Evolutionary conservation across 2,888 invertebrate genomes (phyloP).

Genomic region (Autographa gamma): DNA sequence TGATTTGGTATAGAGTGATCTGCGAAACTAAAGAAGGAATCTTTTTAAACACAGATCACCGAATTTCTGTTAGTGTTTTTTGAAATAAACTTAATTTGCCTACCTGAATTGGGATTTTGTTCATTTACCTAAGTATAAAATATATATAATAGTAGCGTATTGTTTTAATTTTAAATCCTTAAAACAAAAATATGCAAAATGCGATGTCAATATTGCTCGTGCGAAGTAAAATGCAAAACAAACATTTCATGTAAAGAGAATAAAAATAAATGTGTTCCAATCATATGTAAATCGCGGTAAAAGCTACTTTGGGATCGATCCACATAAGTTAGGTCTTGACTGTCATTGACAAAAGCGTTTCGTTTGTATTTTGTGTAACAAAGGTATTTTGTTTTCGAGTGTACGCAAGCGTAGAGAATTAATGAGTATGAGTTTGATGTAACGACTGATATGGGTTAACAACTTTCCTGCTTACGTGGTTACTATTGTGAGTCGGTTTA

Average conservation of each 20-base stretch:
- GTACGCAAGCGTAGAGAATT: slow-evolving; percentile 68
- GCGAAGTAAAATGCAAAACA: slow-evolving; percentile 7
- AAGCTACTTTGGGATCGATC: slow-evolving; percentile 16
- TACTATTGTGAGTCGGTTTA: slow-evolving; percentile 53
- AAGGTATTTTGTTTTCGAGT: slow-evolving; percentile 69
- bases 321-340: slow-evolving; percentile 28
- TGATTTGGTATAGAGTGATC: not conserved
- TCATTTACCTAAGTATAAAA: too few species aligned
- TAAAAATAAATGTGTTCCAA: slow-evolving; percentile 17
- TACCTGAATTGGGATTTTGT: too few species aligned
- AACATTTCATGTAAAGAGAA: slow-evolving; percentile 13
- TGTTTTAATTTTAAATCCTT: too few species aligned
- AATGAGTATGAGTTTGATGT: slow-evolving; percentile 67
- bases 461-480: slow-evolving; percentile 61
- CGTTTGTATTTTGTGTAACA: slow-evolving; percentile 62
- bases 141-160: too few species aligned
- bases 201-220: too few species aligned
- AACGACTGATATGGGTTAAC: slow-evolving; percentile 63
- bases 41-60: too few species aligned
- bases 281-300: slow-evolving; percentile 10
- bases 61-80: too few species aligned
- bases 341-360: slow-evolving; percentile 51
- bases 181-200: too few species aligned
- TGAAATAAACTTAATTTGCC: too few species aligned
- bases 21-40: too few species aligned